Percentiles rank a stretch among this genome's conserved stretches.
Evolutionary conservation across 2,113 vertebrate species (phyloP).

Genomic region (Euleptes europaea): DNA sequence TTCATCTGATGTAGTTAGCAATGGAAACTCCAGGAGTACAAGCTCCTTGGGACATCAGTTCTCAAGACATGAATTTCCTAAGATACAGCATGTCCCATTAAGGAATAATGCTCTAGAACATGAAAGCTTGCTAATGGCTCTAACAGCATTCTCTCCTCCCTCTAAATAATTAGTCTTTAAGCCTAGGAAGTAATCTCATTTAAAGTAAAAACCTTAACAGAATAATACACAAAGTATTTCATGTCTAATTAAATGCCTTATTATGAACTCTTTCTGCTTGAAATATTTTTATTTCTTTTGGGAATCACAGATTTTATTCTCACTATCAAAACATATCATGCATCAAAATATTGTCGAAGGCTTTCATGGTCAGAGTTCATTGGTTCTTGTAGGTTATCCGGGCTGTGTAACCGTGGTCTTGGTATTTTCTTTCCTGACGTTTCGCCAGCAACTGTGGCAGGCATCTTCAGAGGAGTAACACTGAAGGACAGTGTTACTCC

Average conservation of each 20-base stretch:
- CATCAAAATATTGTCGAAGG: too few species aligned
- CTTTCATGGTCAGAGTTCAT: too few species aligned
- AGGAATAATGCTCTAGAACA: background rate
- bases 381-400: too few species aligned
- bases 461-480: too few species aligned
- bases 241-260: rapidly evolving
- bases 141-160: background rate
- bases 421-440: too few species aligned
- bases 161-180: conserved; percentile 13
- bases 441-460: too few species aligned
- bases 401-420: too few species aligned
- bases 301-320: background rate
- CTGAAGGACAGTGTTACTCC: too few species aligned
- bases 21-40: background rate
- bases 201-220: conserved; percentile 4
- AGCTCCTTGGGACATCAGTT: background rate
- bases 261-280: background rate
- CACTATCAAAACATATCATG: background rate
- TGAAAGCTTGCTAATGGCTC: background rate
- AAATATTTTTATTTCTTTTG: background rate
- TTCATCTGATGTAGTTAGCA: background rate
- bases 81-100: conserved; percentile 1
- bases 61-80: conserved; percentile 1
- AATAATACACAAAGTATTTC: background rate
- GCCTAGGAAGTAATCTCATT: background rate